Evolutionary conservation across 2,888 invertebrate species (phyloP).

Genomic region (Eristalis intricaria): DNA sequence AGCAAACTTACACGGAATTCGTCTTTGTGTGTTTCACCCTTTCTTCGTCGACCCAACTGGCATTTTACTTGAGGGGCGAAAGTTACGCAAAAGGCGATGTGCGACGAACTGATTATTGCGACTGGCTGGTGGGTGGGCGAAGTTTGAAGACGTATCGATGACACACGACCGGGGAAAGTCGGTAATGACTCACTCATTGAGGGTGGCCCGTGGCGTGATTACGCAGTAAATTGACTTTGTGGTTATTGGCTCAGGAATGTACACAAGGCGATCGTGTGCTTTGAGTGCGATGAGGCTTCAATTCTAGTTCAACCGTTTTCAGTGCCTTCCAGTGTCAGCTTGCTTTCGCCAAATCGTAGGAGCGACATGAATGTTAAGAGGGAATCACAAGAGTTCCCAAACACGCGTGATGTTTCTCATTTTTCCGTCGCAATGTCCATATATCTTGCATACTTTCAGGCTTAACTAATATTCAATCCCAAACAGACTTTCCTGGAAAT

Average conservation of each 20-base stretch:
- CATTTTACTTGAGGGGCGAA: background rate
- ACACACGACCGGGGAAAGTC: background rate
- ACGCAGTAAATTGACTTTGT: background rate
- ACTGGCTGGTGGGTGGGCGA: background rate
- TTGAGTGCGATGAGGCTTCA: too few species aligned
- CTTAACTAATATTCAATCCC: too few species aligned
- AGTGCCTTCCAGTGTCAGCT: too few species aligned
- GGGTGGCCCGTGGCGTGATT: background rate
- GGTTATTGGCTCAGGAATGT: background rate
- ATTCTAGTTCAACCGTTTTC: too few species aligned
- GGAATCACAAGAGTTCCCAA: too few species aligned
- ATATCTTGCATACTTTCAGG: too few species aligned
- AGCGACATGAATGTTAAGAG: too few species aligned
- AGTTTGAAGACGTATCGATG: background rate
- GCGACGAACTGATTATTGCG: background rate
- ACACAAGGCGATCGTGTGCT: background rate
- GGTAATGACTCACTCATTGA: background rate
- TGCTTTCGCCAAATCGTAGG: too few species aligned
- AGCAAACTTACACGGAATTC: slow-evolving; percentile 62
- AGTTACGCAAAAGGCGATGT: background rate
- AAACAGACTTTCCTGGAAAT: too few species aligned
- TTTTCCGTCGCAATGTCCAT: too few species aligned
- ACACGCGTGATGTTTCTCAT: too few species aligned
- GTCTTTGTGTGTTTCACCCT: slow-evolving; percentile 63
- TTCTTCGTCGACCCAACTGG: slow-evolving; percentile 14